Evolutionary conservation across 2,888 invertebrate genomes (phyloP).

Genomic region (Diploptera punctata): DNA sequence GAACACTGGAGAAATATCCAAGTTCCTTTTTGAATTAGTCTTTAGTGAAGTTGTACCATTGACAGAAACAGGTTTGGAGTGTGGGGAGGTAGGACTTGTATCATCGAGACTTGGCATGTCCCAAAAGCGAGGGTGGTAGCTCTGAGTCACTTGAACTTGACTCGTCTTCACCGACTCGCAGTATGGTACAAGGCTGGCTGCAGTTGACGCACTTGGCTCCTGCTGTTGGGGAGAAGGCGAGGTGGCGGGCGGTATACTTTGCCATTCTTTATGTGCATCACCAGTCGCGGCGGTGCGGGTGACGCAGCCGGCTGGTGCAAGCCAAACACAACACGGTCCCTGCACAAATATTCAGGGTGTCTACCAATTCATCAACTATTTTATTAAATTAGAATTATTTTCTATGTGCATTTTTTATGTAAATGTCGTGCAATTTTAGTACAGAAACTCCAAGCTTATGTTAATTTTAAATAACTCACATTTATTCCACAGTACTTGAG

Average conservation of each 20-base stretch:
- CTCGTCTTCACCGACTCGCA: slow-evolving; percentile 51
- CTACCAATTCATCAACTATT: slow-evolving; percentile 12
- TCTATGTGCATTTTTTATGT: too few species aligned
- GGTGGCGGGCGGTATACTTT: slow-evolving; percentile 36
- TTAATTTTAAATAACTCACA: too few species aligned
- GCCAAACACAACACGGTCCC: slow-evolving; percentile 37
- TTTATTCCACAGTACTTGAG: too few species aligned
- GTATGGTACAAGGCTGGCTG: slow-evolving; percentile 54
- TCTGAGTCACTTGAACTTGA: slow-evolving; percentile 50
- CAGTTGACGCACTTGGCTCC: slow-evolving; percentile 13
- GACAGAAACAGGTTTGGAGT: slow-evolving; percentile 13
- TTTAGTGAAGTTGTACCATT: neutral
- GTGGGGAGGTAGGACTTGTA: neutral
- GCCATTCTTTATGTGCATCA: slow-evolving; percentile 36
- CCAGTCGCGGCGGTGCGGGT: slow-evolving; percentile 19
- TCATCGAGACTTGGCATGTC: slow-evolving; percentile 36
- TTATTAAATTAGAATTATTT: too few species aligned
- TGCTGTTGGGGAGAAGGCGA: slow-evolving; percentile 36
- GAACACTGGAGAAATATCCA: neutral
- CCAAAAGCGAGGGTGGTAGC: slow-evolving; percentile 41
- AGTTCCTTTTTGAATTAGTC: neutral
- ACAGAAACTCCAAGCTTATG: too few species aligned
- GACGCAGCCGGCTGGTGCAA: slow-evolving; percentile 30
- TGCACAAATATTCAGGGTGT: slow-evolving; percentile 32
- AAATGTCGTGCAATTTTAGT: too few species aligned